These are phyloP conservation scores for Tachystola acroxantha DNA, from an alignment of 2,888 invertebrate genomes.

Conservation along the genomic window DNA sequence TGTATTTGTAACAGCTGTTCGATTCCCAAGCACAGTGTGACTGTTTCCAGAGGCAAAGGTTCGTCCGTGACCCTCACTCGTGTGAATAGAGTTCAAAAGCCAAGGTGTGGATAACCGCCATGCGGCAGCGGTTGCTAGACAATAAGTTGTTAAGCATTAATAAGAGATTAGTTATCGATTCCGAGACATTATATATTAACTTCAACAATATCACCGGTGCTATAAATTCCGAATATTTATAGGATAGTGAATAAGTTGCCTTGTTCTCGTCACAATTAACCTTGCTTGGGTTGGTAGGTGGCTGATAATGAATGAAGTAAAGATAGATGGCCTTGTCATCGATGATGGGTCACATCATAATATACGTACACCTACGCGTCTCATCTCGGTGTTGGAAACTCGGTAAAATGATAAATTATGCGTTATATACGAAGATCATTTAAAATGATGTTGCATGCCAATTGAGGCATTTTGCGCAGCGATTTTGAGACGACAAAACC, in stretches of 20 bases:
- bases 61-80: constrained; percentile 17
- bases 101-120: background rate
- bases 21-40: constrained; percentile 16
- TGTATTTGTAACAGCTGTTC: constrained; percentile 23
- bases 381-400: constrained; percentile 29
- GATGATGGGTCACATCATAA: constrained; percentile 21
- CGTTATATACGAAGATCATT: constrained; percentile 16
- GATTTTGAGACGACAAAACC: background rate
- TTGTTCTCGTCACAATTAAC: background rate
- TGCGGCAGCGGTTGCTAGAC: background rate
- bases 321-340: constrained; percentile 14
- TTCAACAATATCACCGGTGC: no score
- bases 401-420: constrained; percentile 32
- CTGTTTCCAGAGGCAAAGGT: constrained; percentile 13
- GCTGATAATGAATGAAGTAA: constrained; percentile 4
- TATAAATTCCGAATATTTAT: background rate
- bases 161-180: background rate
- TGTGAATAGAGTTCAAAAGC: constrained; percentile 17
- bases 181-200: no score
- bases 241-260: background rate
- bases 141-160: background rate
- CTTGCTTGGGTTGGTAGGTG: constrained; percentile 5
- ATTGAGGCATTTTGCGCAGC: background rate
- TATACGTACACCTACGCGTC: constrained; percentile 27
- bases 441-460: background rate